Evolutionary conservation across 2,888 invertebrate genomes (phyloP), one percentile per base, ranked within the genome.

Genomic region (Erebia aethiops): DNA sequence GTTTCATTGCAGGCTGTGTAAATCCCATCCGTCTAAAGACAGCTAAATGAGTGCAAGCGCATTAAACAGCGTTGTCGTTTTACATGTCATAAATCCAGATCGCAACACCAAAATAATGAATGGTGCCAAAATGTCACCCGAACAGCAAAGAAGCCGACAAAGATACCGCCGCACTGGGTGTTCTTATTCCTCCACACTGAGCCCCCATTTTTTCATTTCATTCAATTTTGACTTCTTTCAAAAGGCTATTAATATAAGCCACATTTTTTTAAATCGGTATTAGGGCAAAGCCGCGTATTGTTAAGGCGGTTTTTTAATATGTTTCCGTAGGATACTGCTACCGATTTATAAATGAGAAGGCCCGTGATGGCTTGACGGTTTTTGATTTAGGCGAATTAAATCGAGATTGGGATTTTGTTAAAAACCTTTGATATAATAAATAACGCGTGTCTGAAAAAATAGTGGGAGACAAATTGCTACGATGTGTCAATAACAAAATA

Each of bases 201-300:
- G 89, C 91, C 92, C 87, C 86, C 78, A 90, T 91, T 92, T 93
- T 92, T 93, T 93, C 90, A 86, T 89, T 88, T 91, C 92, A 91
- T 93, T 92, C 92, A 92, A 92, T 93, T 92, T 92, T 92, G 92
- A 92, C 92, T 93, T 91, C 91, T 92, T 89, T 91, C 92, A 91
- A 92, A 91, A 91, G 89, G 91, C 90, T 92, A 92, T 92, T 92
- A 93, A 93, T 92, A 91, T 90, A 90, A 92, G 92, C 89, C 89
- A 87, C 88, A 91, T 92, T 92, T 92, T 92, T 91, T 87, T 84
- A 91, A 88, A 88, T 88, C 90, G 87, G 89, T 88, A 86, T 89
- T 91, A 85, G 84, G 85, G 85, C 85, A 87, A 90, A 90, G 91
- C 87, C 86, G 80, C 78, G 87, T 84, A 91, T 92, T 93, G 92